Conservation (phyloP, 2,888 invertebrate species). For the Leucophora obtusa region DNA sequence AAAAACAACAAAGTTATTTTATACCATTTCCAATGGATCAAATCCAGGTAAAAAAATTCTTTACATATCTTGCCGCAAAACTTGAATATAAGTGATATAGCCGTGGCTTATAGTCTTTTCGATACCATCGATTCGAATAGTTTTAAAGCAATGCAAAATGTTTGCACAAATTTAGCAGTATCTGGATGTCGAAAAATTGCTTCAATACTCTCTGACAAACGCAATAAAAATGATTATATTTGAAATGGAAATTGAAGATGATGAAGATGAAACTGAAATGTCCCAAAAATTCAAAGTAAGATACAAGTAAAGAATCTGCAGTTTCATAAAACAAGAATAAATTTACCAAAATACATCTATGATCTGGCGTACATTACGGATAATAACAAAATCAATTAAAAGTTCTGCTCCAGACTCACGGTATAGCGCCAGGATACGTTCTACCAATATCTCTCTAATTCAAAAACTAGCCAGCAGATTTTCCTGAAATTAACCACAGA, state of each 20-base stretch:
- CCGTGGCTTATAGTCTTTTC: slow-evolving; percentile 80
- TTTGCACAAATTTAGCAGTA: slow-evolving; percentile 86
- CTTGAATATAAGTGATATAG: slow-evolving; percentile 70
- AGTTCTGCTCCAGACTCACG: no score
- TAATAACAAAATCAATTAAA: no score
- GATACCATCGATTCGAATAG: slow-evolving; percentile 79
- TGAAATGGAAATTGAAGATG: slow-evolving; percentile 95
- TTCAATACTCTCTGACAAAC: slow-evolving; percentile 88
- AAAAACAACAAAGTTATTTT: slow-evolving; percentile 79
- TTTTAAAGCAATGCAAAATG: slow-evolving; percentile 83
- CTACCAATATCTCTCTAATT: no score
- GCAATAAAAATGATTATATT: slow-evolving; percentile 90
- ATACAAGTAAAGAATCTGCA: slow-evolving; percentile 76
- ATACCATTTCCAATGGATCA: slow-evolving; percentile 78
- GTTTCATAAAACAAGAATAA: slow-evolving; percentile 59
- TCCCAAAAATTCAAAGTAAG: slow-evolving; percentile 76
- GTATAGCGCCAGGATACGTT: no score
- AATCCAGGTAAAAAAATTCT: slow-evolving; percentile 78
- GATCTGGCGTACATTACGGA: no score
- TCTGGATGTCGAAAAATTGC: slow-evolving; percentile 89
- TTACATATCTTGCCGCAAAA: slow-evolving; percentile 70
- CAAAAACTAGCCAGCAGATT: no score
- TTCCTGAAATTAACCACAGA: no score
- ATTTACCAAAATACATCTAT: no score
- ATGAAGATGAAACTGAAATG: slow-evolving; percentile 88